Evolutionary conservation across 2,888 invertebrate genomes (phyloP).

Genomic region (Zelleria hepariella): DNA sequence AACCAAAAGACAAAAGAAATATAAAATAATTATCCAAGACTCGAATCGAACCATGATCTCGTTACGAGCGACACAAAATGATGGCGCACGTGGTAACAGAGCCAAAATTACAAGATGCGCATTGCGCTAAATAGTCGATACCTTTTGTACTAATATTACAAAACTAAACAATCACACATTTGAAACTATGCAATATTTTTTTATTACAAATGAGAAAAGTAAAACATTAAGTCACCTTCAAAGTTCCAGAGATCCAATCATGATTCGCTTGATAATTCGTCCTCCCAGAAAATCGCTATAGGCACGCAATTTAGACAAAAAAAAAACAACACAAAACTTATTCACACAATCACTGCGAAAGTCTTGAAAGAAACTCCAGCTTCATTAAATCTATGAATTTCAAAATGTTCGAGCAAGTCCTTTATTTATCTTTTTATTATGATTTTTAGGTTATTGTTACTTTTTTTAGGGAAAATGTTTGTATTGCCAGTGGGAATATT

Average conservation of each 20-base stretch:
- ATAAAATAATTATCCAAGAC: slow-evolving; percentile 10
- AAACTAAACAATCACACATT: slow-evolving; percentile 5
- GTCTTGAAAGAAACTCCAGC: too few species aligned
- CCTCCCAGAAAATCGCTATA: too few species aligned
- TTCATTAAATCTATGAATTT: too few species aligned
- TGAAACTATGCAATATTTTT: neutral
- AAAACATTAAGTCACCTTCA: neutral
- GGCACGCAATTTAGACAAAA: too few species aligned
- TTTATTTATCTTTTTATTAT: too few species aligned
- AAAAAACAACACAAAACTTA: too few species aligned
- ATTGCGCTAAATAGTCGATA: slow-evolving; percentile 7
- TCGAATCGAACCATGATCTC: slow-evolving; percentile 37
- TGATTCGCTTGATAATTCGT: too few species aligned
- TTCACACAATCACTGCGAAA: too few species aligned
- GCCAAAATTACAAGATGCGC: slow-evolving; percentile 19
- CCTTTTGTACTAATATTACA: neutral
- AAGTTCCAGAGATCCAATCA: neutral
- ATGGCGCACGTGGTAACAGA: slow-evolving; percentile 24
- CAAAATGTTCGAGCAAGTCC: too few species aligned
- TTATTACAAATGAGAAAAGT: neutral
- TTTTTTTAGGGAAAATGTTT: too few species aligned
- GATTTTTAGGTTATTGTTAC: too few species aligned
- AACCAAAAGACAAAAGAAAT: slow-evolving; percentile 6
- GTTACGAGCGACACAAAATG: neutral
- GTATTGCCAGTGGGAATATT: too few species aligned